A percentile compares a stretch with the other conserved stretches of the same genome.
phyloP scores from a whole-genome alignment of 2,888 invertebrate genomes.

The Gortyna flavago region DNA sequence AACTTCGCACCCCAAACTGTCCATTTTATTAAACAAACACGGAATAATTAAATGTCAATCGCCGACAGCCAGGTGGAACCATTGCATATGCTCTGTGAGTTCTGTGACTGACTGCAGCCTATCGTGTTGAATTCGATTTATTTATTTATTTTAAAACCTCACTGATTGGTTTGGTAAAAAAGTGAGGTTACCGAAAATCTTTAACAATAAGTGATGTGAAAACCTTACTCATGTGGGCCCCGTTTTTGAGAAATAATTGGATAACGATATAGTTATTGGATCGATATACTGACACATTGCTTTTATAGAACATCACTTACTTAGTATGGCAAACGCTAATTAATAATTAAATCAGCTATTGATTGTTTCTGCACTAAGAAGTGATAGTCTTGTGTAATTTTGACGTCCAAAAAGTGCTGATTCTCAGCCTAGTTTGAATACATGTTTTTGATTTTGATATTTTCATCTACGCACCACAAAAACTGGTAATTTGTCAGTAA shows the following conservation, averaged over 20 bases:
- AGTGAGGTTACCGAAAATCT: not conserved
- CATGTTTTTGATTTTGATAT: too few relatives aligned
- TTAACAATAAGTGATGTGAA: not conserved
- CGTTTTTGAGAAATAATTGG: not conserved
- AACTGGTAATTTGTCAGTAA: not conserved
- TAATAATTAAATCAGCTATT: not conserved
- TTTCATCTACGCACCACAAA: not conserved
- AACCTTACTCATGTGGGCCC: not conserved
- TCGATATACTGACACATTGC: not conserved
- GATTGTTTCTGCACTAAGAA: too few relatives aligned
- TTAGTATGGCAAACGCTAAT: not conserved
- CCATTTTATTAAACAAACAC: conserved; percentile 11
- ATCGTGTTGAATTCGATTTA: conserved; percentile 25
- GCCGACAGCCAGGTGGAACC: not conserved
- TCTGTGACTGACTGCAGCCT: conserved; percentile 7
- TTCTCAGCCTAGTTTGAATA: too few relatives aligned
- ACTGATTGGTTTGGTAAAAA: not conserved
- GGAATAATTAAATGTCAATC: conserved; percentile 37
- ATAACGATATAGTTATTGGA: not conserved
- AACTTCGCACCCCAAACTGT: not conserved
- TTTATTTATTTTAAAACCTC: not conserved
- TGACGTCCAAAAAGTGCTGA: too few relatives aligned
- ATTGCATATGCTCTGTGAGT: conserved; percentile 21
- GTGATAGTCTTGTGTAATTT: too few relatives aligned
- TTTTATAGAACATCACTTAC: not conserved